Conservation (phyloP, 1,140 invertebrate genomes). For the Drosophila nikananu region DNA sequence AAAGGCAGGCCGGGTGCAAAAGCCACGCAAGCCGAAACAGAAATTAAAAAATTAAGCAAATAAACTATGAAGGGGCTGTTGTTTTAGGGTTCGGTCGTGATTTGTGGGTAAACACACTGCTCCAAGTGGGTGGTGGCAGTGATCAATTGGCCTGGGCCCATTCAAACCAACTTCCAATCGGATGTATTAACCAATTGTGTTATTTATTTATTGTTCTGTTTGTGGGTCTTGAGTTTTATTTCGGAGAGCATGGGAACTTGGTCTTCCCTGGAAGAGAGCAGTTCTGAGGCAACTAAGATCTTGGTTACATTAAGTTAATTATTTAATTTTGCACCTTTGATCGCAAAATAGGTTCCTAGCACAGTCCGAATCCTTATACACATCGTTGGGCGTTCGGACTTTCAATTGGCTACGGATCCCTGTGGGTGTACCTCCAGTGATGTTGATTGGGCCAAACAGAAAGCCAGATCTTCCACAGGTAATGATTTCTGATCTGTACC, state of each 20-base stretch:
- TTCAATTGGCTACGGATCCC: constrained; percentile 42
- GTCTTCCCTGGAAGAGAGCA: neutral
- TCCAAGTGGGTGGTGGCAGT: constrained; percentile 44
- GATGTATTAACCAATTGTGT: constrained; percentile 40
- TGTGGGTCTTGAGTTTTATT: neutral
- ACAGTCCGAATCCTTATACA: neutral
- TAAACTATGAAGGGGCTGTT: constrained; percentile 71
- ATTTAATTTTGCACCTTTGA: neutral
- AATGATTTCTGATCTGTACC: constrained; percentile 18
- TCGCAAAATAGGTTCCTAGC: neutral
- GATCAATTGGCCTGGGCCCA: constrained; percentile 37
- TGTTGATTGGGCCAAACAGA: constrained; percentile 64
- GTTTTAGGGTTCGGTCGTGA: constrained; percentile 34
- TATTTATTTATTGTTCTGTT: constrained; percentile 28
- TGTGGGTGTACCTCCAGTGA: constrained; percentile 50
- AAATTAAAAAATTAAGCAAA: constrained; percentile 72
- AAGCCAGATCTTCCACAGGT: constrained; percentile 3
- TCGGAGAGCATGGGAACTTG: too few relatives aligned
- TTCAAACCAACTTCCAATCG: constrained; percentile 26
- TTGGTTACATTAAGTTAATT: neutral
- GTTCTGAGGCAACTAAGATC: neutral
- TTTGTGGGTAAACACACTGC: constrained; percentile 36
- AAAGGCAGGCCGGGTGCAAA: constrained; percentile 42
- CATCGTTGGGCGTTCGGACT: neutral
- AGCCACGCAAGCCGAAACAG: neutral